A percentile compares a stretch with the other conserved stretches of the same genome.
phyloP scores from a whole-genome alignment of 2,797 vertebrate species.

The Alcedo atthis region DNA sequence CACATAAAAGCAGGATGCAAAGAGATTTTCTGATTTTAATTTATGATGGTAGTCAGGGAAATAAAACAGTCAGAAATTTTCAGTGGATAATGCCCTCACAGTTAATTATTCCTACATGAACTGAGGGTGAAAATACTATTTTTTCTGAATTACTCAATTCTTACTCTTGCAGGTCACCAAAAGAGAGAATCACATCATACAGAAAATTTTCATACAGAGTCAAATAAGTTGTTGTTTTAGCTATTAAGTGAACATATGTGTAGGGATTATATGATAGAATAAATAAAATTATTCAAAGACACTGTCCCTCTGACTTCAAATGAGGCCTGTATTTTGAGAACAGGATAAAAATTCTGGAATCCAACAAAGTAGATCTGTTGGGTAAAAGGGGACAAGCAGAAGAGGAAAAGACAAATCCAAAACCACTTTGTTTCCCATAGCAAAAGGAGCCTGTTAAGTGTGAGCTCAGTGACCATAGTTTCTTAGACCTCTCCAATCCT shows the following conservation, averaged over 20 bases:
- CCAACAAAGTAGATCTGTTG: background rate
- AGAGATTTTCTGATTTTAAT: background rate
- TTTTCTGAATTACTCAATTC: background rate
- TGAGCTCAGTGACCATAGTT: background rate
- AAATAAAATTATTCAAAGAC: slow-evolving; percentile 16
- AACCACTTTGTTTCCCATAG: background rate
- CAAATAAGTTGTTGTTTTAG: background rate
- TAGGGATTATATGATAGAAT: background rate
- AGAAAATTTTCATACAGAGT: background rate
- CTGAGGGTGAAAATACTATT: background rate
- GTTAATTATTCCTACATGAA: background rate
- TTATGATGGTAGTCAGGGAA: background rate
- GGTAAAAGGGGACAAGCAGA: background rate
- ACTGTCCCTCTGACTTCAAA: background rate
- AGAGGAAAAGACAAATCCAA: background rate
- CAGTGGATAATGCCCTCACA: background rate
- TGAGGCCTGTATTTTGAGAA: background rate
- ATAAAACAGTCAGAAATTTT: background rate
- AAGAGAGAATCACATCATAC: background rate
- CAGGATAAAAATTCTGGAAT: background rate
- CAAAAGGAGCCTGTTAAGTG: background rate
- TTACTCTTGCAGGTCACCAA: background rate
- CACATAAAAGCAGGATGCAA: background rate
- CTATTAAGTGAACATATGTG: background rate
- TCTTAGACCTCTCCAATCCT: background rate